Percentiles rank a stretch among this genome's conserved stretches.
Conservation (phyloP, 2,888 invertebrate genomes). For the Eupithecia tripunctaria region DNA sequence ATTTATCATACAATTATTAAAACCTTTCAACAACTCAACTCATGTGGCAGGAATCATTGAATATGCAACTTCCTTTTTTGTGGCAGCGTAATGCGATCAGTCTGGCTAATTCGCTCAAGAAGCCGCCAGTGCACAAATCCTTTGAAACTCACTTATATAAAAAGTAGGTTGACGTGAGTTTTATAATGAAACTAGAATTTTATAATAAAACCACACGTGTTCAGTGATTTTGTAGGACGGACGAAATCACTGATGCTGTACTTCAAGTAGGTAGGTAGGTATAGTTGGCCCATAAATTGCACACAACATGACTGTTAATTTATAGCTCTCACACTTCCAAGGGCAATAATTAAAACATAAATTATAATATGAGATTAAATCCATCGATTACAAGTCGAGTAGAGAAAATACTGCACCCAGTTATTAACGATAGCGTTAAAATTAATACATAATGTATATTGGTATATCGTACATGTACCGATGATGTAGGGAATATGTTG, state of each 20-base stretch:
- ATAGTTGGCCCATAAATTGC: slow-evolving; percentile 39
- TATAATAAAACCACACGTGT: background rate
- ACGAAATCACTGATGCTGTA: background rate
- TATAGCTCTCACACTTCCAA: slow-evolving; percentile 61
- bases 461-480: background rate
- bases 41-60: background rate
- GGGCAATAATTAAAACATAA: slow-evolving; percentile 62
- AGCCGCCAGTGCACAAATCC: slow-evolving; percentile 64
- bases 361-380: slow-evolving; percentile 47
- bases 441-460: background rate
- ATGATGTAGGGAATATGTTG: background rate
- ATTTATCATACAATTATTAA: no score
- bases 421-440: slow-evolving; percentile 13
- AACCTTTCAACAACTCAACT: background rate
- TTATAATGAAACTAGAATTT: background rate
- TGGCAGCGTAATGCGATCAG: slow-evolving; percentile 34
- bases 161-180: slow-evolving; percentile 3
- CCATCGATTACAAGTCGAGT: slow-evolving; percentile 29
- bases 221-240: background rate
- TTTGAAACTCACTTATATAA: slow-evolving; percentile 21
- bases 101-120: slow-evolving; percentile 55
- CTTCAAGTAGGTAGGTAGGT: background rate
- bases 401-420: slow-evolving; percentile 24
- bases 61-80: slow-evolving; percentile 14
- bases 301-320: slow-evolving; percentile 45